Evolutionary conservation across 2,113 vertebrate genomes (phyloP).

Genomic region (Sinosuthora webbiana): DNA sequence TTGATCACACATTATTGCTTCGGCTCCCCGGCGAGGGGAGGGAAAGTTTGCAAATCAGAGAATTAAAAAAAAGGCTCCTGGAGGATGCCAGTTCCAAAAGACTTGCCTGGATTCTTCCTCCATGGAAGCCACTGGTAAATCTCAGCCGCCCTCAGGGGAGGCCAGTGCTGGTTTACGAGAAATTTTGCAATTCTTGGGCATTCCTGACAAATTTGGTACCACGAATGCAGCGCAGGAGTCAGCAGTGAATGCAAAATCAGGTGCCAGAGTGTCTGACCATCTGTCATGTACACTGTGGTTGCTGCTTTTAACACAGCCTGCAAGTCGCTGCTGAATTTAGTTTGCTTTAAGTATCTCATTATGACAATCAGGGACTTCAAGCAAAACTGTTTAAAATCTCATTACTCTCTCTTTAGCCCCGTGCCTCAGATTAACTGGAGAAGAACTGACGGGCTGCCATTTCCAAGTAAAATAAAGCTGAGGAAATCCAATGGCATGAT

Average conservation of each 20-base stretch:
- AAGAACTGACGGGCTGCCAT: constrained; percentile 86
- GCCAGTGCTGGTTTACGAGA: background rate
- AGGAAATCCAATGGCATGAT: constrained; percentile 88
- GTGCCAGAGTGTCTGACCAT: background rate
- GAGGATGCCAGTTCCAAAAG: background rate
- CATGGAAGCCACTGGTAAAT: background rate
- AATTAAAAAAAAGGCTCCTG: background rate
- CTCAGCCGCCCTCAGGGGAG: background rate
- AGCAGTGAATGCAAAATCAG: background rate
- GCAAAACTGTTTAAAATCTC: background rate
- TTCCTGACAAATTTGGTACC: background rate
- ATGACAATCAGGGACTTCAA: background rate
- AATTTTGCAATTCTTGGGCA: background rate
- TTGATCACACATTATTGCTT: background rate
- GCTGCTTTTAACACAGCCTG: background rate
- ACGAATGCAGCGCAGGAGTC: background rate
- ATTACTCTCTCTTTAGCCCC: constrained; percentile 75
- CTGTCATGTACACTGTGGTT: background rate
- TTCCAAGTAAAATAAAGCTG: constrained; percentile 86
- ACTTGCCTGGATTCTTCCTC: background rate
- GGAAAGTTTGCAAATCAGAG: background rate
- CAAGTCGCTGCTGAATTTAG: background rate
- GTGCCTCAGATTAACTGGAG: constrained; percentile 94
- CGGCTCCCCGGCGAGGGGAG: background rate
- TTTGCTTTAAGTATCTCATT: background rate